Evolutionary conservation across 2,113 vertebrate genomes (phyloP), one percentile per base, ranked within the genome.

Genomic region (Equus przewalskii): DNA sequence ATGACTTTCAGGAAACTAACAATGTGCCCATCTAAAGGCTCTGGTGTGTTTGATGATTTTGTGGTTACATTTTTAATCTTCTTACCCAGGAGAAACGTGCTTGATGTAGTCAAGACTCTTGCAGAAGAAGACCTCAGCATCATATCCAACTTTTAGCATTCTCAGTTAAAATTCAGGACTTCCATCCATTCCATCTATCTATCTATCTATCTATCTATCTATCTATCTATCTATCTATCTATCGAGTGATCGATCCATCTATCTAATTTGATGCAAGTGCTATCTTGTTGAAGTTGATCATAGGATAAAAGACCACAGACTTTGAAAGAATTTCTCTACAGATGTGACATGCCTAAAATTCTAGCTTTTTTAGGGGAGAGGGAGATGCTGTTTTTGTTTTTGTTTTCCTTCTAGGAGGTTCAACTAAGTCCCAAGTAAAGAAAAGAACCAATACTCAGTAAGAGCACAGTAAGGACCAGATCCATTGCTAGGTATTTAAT

Each of bases 371-470:
- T 9, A 3, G 15, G 10, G 41, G 1, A 7, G 28, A 15, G 2
- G 5, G 41, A 7, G 13, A 70, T 67, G 33, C 11, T 70, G 33
- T 36, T 87, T 96, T 72, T 58, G 1, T 9, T 96, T 58, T 56
- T 93, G 28, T 69, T 94, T 86, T 93, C 85, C 56, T 87, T 93
- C 60, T 93, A 64, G 60, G 33, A 81, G 7, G 1, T 83, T 95
- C 5, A 67, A 64, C 24, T 72, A 84, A 83, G 30, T 70, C 22
- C 51, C 46, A 92, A 69, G 75, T 60, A 76, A 96, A 94, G 87
- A 72, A 94, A 92, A 85, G 9, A 91, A 85, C 41, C 54, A 75
- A 51, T 81, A 26, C 51, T 70, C 84, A 56, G 11, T 28, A 94
- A 80, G 69, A 54, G 73, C 11, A 5, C 56, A 54, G 28, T 82